Evolutionary conservation across 2,888 invertebrate genomes (phyloP), one percentile per base, ranked within the genome.

Genomic region (Drosophila antonietae): DNA sequence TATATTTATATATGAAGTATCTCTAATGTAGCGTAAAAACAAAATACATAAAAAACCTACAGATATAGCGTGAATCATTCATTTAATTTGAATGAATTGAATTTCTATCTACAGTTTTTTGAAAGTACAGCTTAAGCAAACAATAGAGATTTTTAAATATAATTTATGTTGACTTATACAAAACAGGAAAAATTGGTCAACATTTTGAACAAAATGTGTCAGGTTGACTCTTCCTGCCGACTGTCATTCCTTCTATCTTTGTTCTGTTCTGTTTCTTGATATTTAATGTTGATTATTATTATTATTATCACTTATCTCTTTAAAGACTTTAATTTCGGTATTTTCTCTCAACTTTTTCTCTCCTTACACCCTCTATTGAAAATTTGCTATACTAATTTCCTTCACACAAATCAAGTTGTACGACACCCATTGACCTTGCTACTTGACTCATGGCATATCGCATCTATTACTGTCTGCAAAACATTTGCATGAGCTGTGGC

Each of bases 401-500:
- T 10, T 9, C 15, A 39, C 18, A 57, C 47, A 58, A 31, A 56
- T 59, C 58, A 68, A 46, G 60, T 43, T 33, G 44, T 39, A 20
- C 18, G 49, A 49, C 49, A 46, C 15, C 14, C 57, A 55, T 53
- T 72, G 82, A 84, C 82, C 74, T 81, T 79, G 76, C 53, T 5
- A 70, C 82, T 84, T 89, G 89, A 87, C 86, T 85, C 62, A 37
- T 53, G 64, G 63, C 62, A 52, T 14, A 53, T 67, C 56, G 67
- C 68, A 84, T 84, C 69, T 81, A 70, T 77, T 68, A 73, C 61
- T 82, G 75, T 80, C 72, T 71, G 51, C 58, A 41, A 3, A 41
- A 47, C 70, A 88, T 85, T 85, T 85, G 90, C 84, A 89, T 85
- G 75, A 73, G 63, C 70, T 66, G 64, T 63, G 85, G 79, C 89